A percentile compares a stretch with the other conserved stretches of the same genome.
Evolutionary conservation across 2,797 vertebrate species (phyloP).

Genomic region (Gymnocypris eckloni): DNA sequence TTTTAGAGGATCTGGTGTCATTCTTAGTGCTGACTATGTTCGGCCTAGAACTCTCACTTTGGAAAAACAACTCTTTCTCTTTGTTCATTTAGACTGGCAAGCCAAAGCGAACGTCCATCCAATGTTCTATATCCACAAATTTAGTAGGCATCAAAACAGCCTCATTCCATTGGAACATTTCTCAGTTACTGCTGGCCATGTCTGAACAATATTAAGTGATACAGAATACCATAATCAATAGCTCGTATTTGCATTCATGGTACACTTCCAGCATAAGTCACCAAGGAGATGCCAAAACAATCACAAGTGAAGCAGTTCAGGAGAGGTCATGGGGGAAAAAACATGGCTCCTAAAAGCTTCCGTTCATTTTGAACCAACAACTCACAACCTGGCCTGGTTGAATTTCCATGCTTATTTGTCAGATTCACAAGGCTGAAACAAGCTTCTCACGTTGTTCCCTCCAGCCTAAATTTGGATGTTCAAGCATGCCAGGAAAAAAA

Average conservation of each 20-base stretch:
- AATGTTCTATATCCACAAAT: slow-evolving; percentile 18
- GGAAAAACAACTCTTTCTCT: slow-evolving; percentile 36
- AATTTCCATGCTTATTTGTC: slow-evolving; percentile 24
- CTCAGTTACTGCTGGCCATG: slow-evolving; percentile 3
- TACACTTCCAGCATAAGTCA: background rate
- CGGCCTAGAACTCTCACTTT: slow-evolving; percentile 23
- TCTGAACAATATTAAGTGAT: slow-evolving; percentile 12
- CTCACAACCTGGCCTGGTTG: background rate
- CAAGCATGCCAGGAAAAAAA: background rate
- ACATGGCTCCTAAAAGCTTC: background rate
- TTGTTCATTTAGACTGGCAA: background rate
- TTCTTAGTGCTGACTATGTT: slow-evolving; percentile 26
- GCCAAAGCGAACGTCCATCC: background rate
- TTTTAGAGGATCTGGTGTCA: slow-evolving; percentile 26
- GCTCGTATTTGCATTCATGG: background rate
- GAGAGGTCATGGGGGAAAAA: slow-evolving; percentile 19
- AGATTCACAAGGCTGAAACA: slow-evolving; percentile 38
- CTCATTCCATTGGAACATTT: background rate
- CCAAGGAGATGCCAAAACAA: slow-evolving; percentile 9
- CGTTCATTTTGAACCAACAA: slow-evolving; percentile 34
- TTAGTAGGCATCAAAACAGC: background rate
- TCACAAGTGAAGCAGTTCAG: background rate
- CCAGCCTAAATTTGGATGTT: slow-evolving; percentile 26
- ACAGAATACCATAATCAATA: slow-evolving; percentile 28
- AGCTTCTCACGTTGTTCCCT: slow-evolving; percentile 36